These are phyloP conservation scores for Petrocephalus sullivani DNA, from an alignment of 2,797 vertebrate species.

Conservation along the genomic window DNA sequence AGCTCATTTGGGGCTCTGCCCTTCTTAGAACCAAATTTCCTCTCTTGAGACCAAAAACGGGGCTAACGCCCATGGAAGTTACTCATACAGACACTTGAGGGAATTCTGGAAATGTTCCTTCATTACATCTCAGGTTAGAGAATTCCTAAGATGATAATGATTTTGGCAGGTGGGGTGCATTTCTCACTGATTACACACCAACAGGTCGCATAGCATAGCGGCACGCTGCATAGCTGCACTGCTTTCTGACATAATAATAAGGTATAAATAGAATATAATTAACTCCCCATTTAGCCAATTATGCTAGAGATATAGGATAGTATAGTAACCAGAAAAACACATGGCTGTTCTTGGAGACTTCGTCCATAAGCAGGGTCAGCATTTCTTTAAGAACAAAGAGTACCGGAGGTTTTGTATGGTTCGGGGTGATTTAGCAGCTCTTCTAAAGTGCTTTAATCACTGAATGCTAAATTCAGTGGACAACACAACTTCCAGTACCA, in stretches of 20 bases:
- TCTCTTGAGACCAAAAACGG: not conserved
- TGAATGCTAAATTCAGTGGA: not conserved
- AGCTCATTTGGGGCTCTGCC: not conserved
- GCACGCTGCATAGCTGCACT: too few species aligned
- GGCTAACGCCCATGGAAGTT: not conserved
- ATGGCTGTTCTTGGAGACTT: not conserved
- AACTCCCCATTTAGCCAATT: not conserved
- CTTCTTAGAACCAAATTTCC: not conserved
- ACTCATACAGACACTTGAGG: not conserved
- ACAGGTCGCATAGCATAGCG: not conserved
- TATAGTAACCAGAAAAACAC: not conserved
- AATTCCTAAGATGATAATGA: not conserved
- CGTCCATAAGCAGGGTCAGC: not conserved
- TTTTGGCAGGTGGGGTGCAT: not conserved
- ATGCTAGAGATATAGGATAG: not conserved
- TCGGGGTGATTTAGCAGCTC: not conserved
- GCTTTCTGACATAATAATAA: not conserved
- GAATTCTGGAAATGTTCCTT: not conserved
- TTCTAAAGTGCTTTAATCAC: not conserved
- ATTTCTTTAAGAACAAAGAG: not conserved
- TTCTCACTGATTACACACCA: not conserved
- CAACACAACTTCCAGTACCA: not conserved
- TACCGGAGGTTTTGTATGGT: not conserved
- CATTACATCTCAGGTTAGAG: not conserved
- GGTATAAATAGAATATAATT: conserved; percentile 1